Base-by-base conservation (phyloP, 2,113 vertebrate species). In the Pituophis catenifer region DNA sequence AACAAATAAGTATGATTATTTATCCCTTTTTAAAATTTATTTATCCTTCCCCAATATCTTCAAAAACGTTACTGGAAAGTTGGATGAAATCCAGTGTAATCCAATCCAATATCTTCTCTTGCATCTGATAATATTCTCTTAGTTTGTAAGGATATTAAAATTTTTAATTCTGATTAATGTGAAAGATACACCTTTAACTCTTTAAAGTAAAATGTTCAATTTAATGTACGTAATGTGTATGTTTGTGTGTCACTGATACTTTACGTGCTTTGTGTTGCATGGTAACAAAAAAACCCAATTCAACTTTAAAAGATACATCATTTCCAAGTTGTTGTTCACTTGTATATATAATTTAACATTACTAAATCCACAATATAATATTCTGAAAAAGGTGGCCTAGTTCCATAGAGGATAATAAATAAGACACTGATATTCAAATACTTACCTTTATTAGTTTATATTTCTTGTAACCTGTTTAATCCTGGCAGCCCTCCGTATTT, bases 181-280 rank as follows among this genome's bases (percentile, higher is more conserved):
- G 33, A 96, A 65, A 91, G 92, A 44, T 65, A 88, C 93, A 88
- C 94, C 92, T 3, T 94, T 92, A 9, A 86, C 92, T 90, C 24
- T 93, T 92, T 54, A 93, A 17, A 96, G 94, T 93, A 55, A 92
- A 94, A 92, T 95, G 94, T 96, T 95, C 75, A 50, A 85, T 95
- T 90, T 97, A 93, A 92, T 55, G 75, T 81, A 9, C 5, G 26
- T 24, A 26, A 4, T 29, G 33, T 94, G 55, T 97, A 55, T 94
- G 70, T 59, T 91, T 94, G 17, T 81, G 75, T 81, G 75, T 81
- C 33, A 93, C 59, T 95, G 93, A 92, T 81, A 92, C 62, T 96
- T 92, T 44, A 3, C 91, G 92, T 97, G 62, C 94, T 95, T 75
- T 95, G 89, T 95, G 95, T 97, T 96, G 90, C 96, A 93, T 95